Conservation (phyloP, 1,140 invertebrate species). For the Nephotettix cincticeps region DNA sequence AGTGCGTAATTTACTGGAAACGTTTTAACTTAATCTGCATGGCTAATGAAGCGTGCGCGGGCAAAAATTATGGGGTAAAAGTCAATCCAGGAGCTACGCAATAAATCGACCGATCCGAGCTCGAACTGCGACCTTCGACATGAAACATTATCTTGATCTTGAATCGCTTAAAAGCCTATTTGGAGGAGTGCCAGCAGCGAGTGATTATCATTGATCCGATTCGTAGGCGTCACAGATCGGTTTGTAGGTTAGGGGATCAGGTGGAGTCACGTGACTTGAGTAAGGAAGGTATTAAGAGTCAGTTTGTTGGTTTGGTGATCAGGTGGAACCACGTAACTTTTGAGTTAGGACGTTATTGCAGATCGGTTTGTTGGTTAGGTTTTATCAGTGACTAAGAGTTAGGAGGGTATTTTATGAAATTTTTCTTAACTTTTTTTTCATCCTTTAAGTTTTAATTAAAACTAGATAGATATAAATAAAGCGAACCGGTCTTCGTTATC, state of each 20-base stretch:
- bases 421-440: no score
- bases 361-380: no score
- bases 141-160: background rate
- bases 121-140: background rate
- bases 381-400: no score
- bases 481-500: no score
- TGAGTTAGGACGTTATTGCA: no score
- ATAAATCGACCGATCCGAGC: background rate
- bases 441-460: no score
- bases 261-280: no score
- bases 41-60: background rate
- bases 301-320: no score
- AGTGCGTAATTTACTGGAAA: background rate
- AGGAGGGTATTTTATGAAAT: no score
- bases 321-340: no score
- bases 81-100: background rate
- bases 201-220: background rate
- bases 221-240: background rate
- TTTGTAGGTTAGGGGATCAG: background rate
- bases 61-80: constrained; percentile 7
- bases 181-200: background rate
- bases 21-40: constrained; percentile 8
- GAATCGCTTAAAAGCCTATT: background rate
- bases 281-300: no score
- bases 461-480: no score